phyloP scores from a whole-genome alignment of 2,888 invertebrate genomes.

The Aphidoletes aphidimyza region DNA sequence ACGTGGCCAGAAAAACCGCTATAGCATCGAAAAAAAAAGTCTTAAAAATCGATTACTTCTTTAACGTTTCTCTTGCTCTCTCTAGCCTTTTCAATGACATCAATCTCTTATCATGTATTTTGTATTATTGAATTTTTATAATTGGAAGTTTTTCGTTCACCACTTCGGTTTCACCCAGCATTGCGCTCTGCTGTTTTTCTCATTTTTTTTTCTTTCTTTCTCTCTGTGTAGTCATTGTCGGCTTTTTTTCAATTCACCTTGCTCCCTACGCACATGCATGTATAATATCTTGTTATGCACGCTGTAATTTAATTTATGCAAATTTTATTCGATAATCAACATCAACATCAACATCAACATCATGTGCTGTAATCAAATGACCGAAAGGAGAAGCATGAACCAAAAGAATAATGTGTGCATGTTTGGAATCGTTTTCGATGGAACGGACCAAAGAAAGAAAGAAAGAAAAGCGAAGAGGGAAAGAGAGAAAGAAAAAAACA shows the following conservation, averaged over 20 bases:
- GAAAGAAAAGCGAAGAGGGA: neutral
- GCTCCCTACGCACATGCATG: too few species aligned
- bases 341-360: neutral
- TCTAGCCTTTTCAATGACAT: conserved; percentile 11
- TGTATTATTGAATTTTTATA: conserved; percentile 41
- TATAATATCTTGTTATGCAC: too few species aligned
- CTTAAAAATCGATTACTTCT: neutral
- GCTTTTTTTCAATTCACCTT: neutral
- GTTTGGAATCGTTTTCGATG: neutral
- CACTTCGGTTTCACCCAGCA: too few species aligned
- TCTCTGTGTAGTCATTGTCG: neutral
- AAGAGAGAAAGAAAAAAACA: neutral
- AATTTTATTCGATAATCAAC: conserved; percentile 41
- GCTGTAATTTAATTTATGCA: conserved; percentile 6
- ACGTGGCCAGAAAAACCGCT: too few species aligned
- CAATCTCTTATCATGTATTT: neutral
- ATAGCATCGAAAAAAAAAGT: too few species aligned
- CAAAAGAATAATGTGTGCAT: neutral
- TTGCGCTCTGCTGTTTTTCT: neutral
- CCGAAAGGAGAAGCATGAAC: conserved; percentile 21
- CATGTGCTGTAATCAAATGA: conserved; percentile 38
- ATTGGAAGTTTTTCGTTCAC: neutral
- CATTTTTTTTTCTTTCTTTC: neutral
- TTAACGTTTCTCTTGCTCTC: too few species aligned
- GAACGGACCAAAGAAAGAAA: neutral